A percentile compares a stretch with the other conserved stretches of the same genome.
Conservation (phyloP, 1,140 invertebrate species). For the Megalopta genalis region DNA sequence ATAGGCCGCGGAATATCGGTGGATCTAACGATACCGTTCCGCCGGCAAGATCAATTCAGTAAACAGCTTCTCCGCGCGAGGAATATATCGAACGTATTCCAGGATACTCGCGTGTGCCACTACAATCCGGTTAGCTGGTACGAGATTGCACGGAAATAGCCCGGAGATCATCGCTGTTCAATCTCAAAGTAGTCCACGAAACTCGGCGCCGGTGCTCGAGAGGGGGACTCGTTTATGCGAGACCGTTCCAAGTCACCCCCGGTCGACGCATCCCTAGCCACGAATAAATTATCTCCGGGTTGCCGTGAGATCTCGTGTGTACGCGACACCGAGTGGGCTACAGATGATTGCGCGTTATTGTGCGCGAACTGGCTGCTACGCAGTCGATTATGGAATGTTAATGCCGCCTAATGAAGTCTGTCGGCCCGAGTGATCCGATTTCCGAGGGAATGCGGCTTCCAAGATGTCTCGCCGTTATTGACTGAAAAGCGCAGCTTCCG, state of each 20-base stretch:
- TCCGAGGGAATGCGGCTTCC: background rate
- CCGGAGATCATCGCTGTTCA: constrained; percentile 68
- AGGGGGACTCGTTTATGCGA: constrained; percentile 1
- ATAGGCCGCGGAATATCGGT: constrained; percentile 17
- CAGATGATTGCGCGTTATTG: constrained; percentile 53
- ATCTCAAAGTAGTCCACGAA: constrained; percentile 58
- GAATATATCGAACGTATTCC: constrained; percentile 43
- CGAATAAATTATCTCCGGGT: constrained; percentile 20
- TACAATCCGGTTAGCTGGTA: constrained; percentile 70
- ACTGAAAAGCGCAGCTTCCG: background rate
- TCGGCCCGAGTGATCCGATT: background rate
- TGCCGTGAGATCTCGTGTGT: constrained; percentile 36
- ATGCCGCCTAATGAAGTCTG: constrained; percentile 17
- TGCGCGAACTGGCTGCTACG: constrained; percentile 58
- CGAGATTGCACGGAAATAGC: constrained; percentile 74
- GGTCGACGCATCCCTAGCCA: background rate
- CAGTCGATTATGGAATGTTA: constrained; percentile 24
- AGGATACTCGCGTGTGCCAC: constrained; percentile 50
- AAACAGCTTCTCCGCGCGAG: constrained; percentile 32
- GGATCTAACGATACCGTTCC: background rate
- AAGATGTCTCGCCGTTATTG: background rate
- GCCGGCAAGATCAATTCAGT: constrained; percentile 49
- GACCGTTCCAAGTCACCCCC: background rate
- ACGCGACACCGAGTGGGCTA: constrained; percentile 49
- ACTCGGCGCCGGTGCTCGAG: constrained; percentile 3